A percentile compares a stretch with the other conserved stretches of the same genome.
Conservation (phyloP, 2,113 vertebrate species). For the Pterophyllum scalare region DNA sequence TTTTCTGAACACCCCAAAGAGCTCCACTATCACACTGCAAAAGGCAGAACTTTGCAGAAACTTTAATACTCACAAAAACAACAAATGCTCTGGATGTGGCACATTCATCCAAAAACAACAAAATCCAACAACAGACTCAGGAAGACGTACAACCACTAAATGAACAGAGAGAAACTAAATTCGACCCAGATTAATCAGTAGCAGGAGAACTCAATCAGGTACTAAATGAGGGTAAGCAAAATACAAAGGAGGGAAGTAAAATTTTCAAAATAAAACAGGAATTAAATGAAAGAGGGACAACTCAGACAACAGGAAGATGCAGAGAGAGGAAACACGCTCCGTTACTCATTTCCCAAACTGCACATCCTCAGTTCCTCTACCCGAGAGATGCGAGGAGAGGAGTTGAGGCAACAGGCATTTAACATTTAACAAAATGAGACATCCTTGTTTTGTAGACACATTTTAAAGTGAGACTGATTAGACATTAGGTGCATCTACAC, state of each 20-base stretch:
- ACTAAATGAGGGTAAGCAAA: not conserved
- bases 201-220: not conserved
- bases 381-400: not conserved
- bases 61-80: not conserved
- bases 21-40: not conserved
- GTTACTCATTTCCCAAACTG: not conserved
- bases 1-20: not conserved
- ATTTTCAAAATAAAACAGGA: not conserved
- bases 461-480: not conserved
- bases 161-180: not conserved
- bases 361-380: not conserved
- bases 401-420: not conserved
- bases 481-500: not conserved
- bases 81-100: not conserved
- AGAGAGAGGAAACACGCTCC: not conserved
- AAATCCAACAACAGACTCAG: not conserved
- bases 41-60: not conserved
- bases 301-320: not conserved
- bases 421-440: not conserved
- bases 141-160: not conserved
- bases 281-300: not conserved
- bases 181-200: not conserved
- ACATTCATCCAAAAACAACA: not conserved
- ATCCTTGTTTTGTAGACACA: not conserved
- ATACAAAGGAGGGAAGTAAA: not conserved